Evolutionary conservation across 2,113 vertebrate species (phyloP), one percentile per base, ranked within the genome.

Genomic region (Chitala chitala): DNA sequence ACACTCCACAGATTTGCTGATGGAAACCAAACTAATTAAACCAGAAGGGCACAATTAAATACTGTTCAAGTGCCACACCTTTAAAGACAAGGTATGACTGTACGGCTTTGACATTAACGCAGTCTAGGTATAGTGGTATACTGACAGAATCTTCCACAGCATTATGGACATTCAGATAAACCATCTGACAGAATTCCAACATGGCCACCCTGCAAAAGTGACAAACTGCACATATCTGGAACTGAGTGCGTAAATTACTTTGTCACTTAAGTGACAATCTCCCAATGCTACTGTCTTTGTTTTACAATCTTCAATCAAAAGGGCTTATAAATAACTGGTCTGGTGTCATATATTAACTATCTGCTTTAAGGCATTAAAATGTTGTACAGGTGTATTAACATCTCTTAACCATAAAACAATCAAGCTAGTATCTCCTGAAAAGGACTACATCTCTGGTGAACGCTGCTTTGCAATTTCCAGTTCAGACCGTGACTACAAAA

Each of bases 61-160:
- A 4, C 31, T 8, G 13, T 40, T 38, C 20, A 0, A 36, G 22
- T 50, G 46, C 33, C 31, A 17, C 54, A 48, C 4, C 55, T 42
- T 59, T 33, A 38, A 59, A 33, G 22, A 56, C 31, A 5, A 40
- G 22, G 55, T 12, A 42, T 48, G 5, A 44, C 64, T 68, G 40
- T 48, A 3, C 44, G 40, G 64, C 6, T 3, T 10, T n/a, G 13
- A 48, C 9, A n/a, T n/a, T n/a, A 5, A n/a, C 42, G 33, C 33
- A 17, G 29, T 12, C 24, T 22, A n/a, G 33, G 50, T 36, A 44
- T 36, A 46, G 17, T 55, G 20, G 24, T 36, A 48, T 40, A 10
- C 81, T 90, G 91, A 89, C 85, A 91, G 84, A n/a, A 84, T 87
- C 89, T 92, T 29, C 46, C 46, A 31, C 68, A 53, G 42, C 31